Base-by-base conservation (phyloP, 2,797 vertebrate species). In the Characodon lateralis region DNA sequence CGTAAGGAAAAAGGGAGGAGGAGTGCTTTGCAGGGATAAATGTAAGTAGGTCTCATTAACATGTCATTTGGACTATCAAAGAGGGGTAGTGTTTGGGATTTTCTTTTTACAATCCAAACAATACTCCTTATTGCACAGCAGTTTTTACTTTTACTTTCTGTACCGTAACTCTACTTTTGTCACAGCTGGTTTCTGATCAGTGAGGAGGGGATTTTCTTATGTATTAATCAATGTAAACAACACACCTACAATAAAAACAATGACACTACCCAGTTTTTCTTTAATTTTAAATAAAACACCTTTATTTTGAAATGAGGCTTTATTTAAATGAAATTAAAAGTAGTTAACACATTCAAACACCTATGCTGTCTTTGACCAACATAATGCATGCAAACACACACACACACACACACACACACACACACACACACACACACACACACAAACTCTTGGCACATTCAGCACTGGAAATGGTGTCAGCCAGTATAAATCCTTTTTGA, bases 401-500 rank as follows among this genome's bases (percentile, higher is more conserved):
- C 65, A 80, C n/a, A 79, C 55, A 73, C 83, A 87, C 86, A 72
- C 85, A 28, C 28, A 28, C 28, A 28, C 28, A 28, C 28, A 28
- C 28, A 28, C 28, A 81, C 80, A 78, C 74, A 79, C 80, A 84
- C 65, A 80, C n/a, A 82, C 43, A 76, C 53, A 73, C 81, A 87
- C 79, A 84, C 69, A 79, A 18, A 74, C 31, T 77, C 78, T 76
- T 90, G 88, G 89, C 87, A 90, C 87, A 85, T 65, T 74, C 79
- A 88, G 79, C n/a, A 84, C 79, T 90, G 85, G 88, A 94, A 95
- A 94, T 85, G 84, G 92, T 93, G 90, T 93, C 91, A 93, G 79
- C 89, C 83, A 91, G 91, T 93, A 87, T 87, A 94, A 95, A 95
- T 95, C 91, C 86, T 88, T 93, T 93, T 88, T 95, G 94, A 95